phyloP scores from a whole-genome alignment of 2,888 invertebrate species.

The Eupithecia subumbrata region DNA sequence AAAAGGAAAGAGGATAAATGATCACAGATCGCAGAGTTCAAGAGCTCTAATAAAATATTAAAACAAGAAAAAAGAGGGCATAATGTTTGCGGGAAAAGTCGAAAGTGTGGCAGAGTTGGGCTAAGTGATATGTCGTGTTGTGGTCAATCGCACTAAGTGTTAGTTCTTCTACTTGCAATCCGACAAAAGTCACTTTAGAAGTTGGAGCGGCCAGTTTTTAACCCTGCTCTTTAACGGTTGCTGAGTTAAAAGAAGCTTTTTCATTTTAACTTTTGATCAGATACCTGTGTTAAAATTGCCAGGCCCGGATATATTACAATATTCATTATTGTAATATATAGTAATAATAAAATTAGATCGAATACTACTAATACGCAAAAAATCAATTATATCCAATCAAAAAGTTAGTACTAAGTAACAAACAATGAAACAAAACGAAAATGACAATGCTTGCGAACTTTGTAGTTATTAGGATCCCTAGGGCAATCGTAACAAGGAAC shows the following conservation, averaged over 20 bases:
- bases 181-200: constrained; percentile 62
- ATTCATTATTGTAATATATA: too few species aligned
- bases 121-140: constrained; percentile 80
- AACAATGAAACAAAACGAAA: constrained; percentile 7
- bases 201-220: constrained; percentile 1
- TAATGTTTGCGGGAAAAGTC: constrained; percentile 53
- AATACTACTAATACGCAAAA: not conserved
- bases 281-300: not conserved
- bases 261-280: not conserved
- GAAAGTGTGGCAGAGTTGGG: constrained; percentile 62
- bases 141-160: constrained; percentile 71
- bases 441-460: constrained; percentile 6
- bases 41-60: constrained; percentile 53
- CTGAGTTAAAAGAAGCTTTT: not conserved
- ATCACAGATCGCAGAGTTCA: constrained; percentile 30
- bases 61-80: constrained; percentile 46
- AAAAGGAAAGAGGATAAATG: constrained; percentile 35
- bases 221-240: not conserved
- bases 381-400: not conserved
- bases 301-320: not conserved
- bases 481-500: not conserved
- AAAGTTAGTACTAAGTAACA: not conserved
- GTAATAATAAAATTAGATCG: not conserved
- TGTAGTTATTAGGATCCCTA: not conserved
- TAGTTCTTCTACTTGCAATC: constrained; percentile 57